Base-by-base conservation (phyloP, 2,113 vertebrate species). In the Syngnathus floridae region DNA sequence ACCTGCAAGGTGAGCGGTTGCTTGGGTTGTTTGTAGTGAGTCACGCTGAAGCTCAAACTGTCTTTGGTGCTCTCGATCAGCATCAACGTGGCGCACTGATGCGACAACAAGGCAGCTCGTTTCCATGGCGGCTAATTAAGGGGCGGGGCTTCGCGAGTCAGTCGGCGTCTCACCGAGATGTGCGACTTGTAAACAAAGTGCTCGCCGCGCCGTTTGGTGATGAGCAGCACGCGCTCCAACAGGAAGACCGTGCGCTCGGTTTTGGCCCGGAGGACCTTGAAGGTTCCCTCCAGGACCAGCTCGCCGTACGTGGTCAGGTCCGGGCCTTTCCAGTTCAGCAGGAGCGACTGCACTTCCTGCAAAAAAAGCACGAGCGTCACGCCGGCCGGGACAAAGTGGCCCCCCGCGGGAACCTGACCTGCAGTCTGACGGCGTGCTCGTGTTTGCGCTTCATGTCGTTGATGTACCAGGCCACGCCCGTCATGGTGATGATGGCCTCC, bases 371-470 rank as follows among this genome's bases (percentile, higher is more conserved):
- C 31, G 9, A 12, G 7, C 2, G 5, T 19, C 16, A 35, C 13
- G 22, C 1, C 9, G 21, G 14, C 31, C 17, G 21, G 54, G 5
- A 5, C 14, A 7, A 16, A 8, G 3, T 31, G 3, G 0, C 26
- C 26, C 26, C 26, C 26, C 7, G 57, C 5, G 26, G 1, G 3
- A 37, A 21, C 9, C 21, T 17, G 52, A 94, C 96, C 95, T 98
- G 96, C 67, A 96, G 91, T 11, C 95, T 85, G 70, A 98, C 92
- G 0, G 95, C 93, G 0, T 98, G 95, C 61, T 98, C 96, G 0
- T 98, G 96, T n/a, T 94, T 94, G 84, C 96, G 92, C 86, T 98
- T 98, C 96, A 98, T 98, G 83, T 95, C 95, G 0, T 98, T 98
- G 88, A 98, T 98, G 88, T 95, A 95, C 94, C 95, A 98, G 55